Evolutionary conservation across 2,113 vertebrate species (phyloP).

Genomic region (Albula glossodonta): DNA sequence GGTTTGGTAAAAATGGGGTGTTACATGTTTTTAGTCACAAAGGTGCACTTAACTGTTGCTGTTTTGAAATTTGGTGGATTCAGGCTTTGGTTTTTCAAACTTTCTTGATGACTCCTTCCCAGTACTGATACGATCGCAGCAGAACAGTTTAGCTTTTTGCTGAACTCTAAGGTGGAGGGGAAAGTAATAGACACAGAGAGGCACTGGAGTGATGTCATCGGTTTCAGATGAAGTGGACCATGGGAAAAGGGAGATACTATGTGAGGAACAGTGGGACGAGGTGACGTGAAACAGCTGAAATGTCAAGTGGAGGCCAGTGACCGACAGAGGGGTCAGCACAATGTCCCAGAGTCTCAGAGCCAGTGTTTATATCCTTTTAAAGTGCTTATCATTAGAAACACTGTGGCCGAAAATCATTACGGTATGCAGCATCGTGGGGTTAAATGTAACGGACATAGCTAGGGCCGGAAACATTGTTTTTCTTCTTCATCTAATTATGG

Average conservation of each 20-base stretch:
- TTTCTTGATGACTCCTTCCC: no score
- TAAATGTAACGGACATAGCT: neutral
- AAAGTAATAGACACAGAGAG: neutral
- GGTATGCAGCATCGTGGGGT: neutral
- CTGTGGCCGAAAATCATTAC: neutral
- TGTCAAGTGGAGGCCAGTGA: constrained; percentile 7
- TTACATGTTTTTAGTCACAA: no score
- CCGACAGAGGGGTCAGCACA: neutral
- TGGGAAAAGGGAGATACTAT: neutral
- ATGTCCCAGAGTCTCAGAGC: neutral
- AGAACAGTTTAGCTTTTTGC: neutral
- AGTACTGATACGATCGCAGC: neutral
- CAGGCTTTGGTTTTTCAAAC: no score
- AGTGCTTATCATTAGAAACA: neutral
- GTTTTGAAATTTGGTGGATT: no score
- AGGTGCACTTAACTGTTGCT: no score
- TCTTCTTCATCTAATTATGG: neutral
- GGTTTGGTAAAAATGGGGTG: no score
- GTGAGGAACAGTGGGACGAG: neutral
- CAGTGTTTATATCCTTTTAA: neutral
- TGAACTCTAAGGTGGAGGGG: neutral
- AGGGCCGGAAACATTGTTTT: neutral
- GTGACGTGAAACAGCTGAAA: neutral
- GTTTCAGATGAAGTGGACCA: neutral
- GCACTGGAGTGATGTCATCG: neutral